A percentile compares a stretch with the other conserved stretches of the same genome.
These are phyloP conservation scores for Chrysolina oricalcia DNA, from an alignment of 2,888 invertebrate species.

Conservation along the genomic window DNA sequence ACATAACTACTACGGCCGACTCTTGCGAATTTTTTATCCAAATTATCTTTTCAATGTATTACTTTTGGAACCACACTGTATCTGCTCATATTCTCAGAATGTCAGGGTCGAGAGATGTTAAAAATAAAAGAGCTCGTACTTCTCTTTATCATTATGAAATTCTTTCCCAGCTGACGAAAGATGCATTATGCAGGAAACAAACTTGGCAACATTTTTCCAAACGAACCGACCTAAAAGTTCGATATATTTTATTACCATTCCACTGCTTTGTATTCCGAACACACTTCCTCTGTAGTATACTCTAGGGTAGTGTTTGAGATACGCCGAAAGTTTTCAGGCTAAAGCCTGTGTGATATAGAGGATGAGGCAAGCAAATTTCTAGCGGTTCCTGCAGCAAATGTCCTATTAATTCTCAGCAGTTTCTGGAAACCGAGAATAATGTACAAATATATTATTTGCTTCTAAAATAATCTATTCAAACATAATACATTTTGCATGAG, in stretches of 20 bases:
- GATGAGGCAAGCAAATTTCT: neutral
- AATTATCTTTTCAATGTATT: no score
- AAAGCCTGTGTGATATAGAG: neutral
- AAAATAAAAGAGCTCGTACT: neutral
- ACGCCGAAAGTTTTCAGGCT: slow-evolving; percentile 2
- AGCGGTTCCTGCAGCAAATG: neutral
- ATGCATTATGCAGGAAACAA: neutral
- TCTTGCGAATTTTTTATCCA: no score
- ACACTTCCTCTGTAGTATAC: neutral
- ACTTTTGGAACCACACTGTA: no score
- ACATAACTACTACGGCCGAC: no score
- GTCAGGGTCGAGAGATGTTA: neutral
- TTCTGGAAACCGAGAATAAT: neutral
- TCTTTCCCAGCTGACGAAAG: neutral
- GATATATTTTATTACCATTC: neutral
- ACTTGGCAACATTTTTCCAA: neutral
- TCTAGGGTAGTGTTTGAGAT: slow-evolving; percentile 5
- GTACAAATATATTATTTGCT: neutral
- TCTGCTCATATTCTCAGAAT: no score
- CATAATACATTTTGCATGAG: no score
- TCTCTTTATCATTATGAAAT: no score
- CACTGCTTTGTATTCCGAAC: neutral
- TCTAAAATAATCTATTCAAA: no score
- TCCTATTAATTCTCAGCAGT: neutral
- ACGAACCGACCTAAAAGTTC: neutral